Evolutionary conservation across 2,888 invertebrate species (phyloP).

Genomic region (Dorcus parallelipipedus): DNA sequence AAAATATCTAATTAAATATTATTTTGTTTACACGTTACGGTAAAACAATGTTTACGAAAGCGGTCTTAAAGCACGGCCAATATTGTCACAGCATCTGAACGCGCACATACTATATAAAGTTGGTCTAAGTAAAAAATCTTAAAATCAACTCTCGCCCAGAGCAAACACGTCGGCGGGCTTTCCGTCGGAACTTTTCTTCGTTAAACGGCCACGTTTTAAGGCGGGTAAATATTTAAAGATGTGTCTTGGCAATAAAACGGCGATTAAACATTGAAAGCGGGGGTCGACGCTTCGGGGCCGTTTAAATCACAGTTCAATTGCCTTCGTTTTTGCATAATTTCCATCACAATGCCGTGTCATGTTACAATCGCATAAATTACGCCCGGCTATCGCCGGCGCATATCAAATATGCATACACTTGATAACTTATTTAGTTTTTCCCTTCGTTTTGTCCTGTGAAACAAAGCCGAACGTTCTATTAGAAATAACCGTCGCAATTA

Average conservation of each 20-base stretch:
- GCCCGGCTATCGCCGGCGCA: slow-evolving; percentile 9
- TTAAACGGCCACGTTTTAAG: slow-evolving; percentile 9
- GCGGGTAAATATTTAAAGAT: slow-evolving; percentile 15
- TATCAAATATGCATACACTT: slow-evolving; percentile 13
- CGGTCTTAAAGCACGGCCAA: not conserved
- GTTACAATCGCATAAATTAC: slow-evolving; percentile 14
- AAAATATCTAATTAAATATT: too few relatives aligned
- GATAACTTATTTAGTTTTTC: slow-evolving; percentile 14
- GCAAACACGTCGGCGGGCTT: slow-evolving; percentile 11
- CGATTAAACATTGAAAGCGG: slow-evolving; percentile 13
- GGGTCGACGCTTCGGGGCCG: not conserved
- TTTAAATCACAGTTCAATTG: slow-evolving; percentile 6
- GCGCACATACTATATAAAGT: slow-evolving; percentile 6
- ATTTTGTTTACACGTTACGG: too few relatives aligned
- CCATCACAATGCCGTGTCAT: slow-evolving; percentile 14
- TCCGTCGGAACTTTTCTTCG: not conserved
- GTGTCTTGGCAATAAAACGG: slow-evolving; percentile 9
- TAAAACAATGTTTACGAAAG: not conserved
- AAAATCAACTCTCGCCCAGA: slow-evolving; percentile 11
- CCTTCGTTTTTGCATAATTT: slow-evolving; percentile 15
- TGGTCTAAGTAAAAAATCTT: slow-evolving; percentile 9
- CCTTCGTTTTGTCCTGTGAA: not conserved
- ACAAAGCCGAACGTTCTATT: too few relatives aligned
- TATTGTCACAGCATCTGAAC: slow-evolving; percentile 16
- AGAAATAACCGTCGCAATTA: too few relatives aligned